phyloP scores from a whole-genome alignment of 1,140 invertebrate genomes.

The Euura lappo region DNA sequence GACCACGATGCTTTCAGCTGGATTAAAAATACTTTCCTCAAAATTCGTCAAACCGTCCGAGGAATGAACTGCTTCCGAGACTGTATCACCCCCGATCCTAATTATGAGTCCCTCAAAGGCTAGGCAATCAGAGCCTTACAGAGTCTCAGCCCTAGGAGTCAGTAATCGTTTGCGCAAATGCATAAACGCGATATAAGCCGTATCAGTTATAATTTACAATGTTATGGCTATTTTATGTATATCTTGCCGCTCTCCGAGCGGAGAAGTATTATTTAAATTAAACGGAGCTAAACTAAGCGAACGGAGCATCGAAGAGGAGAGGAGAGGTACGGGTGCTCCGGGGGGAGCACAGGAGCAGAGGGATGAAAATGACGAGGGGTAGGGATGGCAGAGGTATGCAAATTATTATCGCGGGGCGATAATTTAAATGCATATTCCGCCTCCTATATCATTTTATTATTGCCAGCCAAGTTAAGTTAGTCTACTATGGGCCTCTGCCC shows the following conservation, averaged over 20 bases:
- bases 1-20: too few relatives aligned
- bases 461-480: conserved; percentile 59
- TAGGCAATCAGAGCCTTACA: neutral
- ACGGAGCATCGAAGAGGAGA: conserved; percentile 52
- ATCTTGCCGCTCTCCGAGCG: conserved; percentile 45
- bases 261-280: conserved; percentile 64
- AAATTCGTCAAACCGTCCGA: neutral
- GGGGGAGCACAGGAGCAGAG: neutral
- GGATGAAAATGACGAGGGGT: conserved; percentile 14
- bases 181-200: conserved; percentile 53
- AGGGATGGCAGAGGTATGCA: conserved; percentile 58
- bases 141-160: conserved; percentile 26
- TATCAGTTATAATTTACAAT: conserved; percentile 64
- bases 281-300: conserved; percentile 63
- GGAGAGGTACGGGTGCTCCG: conserved; percentile 20
- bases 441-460: conserved; percentile 64
- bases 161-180: conserved; percentile 37
- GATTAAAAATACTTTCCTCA: too few relatives aligned
- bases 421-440: conserved; percentile 65
- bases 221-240: conserved; percentile 65
- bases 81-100: conserved; percentile 4
- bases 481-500: conserved; percentile 39
- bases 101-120: neutral
- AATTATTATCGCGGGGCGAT: conserved; percentile 63
- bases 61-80: neutral